Evolutionary conservation across 2,888 invertebrate genomes (phyloP), one percentile per base, ranked within the genome.

Genomic region (Heterodera filipjevi): DNA sequence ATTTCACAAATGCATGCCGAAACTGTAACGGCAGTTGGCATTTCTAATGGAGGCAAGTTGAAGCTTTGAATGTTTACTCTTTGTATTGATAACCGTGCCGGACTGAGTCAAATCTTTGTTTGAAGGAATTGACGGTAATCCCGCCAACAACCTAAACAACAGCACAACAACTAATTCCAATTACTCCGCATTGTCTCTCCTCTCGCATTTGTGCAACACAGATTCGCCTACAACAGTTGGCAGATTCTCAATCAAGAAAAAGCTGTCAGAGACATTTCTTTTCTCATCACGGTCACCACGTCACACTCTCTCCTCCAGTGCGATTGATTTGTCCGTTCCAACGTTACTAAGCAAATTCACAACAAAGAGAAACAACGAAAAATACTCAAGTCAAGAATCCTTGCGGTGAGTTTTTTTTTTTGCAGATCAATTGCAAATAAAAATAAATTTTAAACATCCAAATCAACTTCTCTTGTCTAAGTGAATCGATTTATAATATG

Each of bases 351-450:
- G 68, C 66, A 78, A 78, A 74, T 77, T 78, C 39, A 76, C 78
- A 66, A 32, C 66, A 22, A 73, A 74, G 30, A 78, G 39, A 27
- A 68, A 86, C 82, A 81, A 83, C 76, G 68, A 75, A 30, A 87
- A 87, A 78, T 83, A 82, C 59, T 86, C 87, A 46, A 85, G 85
- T 75, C 85, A 86, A 76, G 87, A 87, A 77, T 85, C 85, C 53
- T 80, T 87, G 39, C 85, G 86, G 87, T 87, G 53, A 33, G 79
- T 32, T 39, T 71, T 33, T 16, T 16, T 39, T 39, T 39, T 39
- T 39, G 39, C 6, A 39, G 12, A 39, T 39, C 8, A 6, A 39
- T 39, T 39, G 39, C 39, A 39, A 39, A 12, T 39, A 39, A 39
- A 39, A 39, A n/a, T n/a, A n/a, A 2, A 39, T 39, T 39, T n/a